Evolutionary conservation across 2,888 invertebrate species (phyloP), one percentile per base, ranked within the genome.

Genomic region (Luperina testacea): DNA sequence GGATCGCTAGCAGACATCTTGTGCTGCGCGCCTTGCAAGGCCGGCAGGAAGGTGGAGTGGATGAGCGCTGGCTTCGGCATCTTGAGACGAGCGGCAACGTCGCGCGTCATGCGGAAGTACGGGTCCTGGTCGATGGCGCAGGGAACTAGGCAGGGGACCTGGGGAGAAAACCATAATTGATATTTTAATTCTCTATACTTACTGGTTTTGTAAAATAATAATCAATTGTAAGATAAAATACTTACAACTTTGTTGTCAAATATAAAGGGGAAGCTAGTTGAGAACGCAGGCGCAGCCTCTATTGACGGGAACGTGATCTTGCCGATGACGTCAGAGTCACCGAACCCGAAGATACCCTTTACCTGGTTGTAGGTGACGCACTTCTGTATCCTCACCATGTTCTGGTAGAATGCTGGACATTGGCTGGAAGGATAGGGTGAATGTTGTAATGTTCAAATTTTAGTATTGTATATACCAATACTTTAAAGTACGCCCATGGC

Each of bases 101-200:
- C 99, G 75, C 99, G 97, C 0, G 99, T 98, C 99, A 99, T 99
- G 57, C 99, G 97, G 96, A 99, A 99, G 95, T 99, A 99, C 0
- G 99, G 99, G 97, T 99, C 99, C 97, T 99, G 99, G 97, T 99
- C 99, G 87, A 99, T 99, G 15, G 99, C 99, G 96, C 99, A 99
- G 0, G 99, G 99, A 85, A 99, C 99, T 20, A 99, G 97, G 81
- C 96, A 96, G 0, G 97, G 96, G 0, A 97, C 76, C 97, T 97
- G 83, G 0, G 69, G 64, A 67, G 8, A 48, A 38, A 38, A 20
- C 0, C 32, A 63, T n/a, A 17, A n/a, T 32, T 32, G 9, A 48
- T 4, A 63, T 24, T 63, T 24, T 63, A 6, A 72, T 45, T 20
- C 51, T 42, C 2, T n/a, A 63, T 27, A 70, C 0, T 9, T 27